Percentiles rank a stretch among this genome's conserved stretches.
phyloP scores from a whole-genome alignment of 2,888 invertebrate genomes.

The Baronia brevicornis region DNA sequence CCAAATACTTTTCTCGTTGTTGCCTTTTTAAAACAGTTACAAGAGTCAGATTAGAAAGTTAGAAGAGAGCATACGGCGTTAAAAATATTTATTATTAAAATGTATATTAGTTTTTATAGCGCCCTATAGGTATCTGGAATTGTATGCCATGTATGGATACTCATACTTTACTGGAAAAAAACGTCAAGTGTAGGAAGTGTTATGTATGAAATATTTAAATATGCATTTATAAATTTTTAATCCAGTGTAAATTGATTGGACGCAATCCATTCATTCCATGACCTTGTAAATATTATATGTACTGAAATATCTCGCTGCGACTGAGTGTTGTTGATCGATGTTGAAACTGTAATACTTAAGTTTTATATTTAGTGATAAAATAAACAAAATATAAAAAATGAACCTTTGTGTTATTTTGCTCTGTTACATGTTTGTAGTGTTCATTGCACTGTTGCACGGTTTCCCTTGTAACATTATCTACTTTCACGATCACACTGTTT shows the following conservation, averaged over 20 bases:
- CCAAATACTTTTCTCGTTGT: slow-evolving; percentile 64
- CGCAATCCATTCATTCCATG: slow-evolving; percentile 37
- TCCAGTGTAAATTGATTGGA: slow-evolving; percentile 37
- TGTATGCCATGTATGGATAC: too few species aligned
- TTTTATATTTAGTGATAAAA: slow-evolving; percentile 74
- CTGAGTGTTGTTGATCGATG: slow-evolving; percentile 73
- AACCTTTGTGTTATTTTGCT: slow-evolving; percentile 39
- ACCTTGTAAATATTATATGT: slow-evolving; percentile 65
- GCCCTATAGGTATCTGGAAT: slow-evolving; percentile 28
- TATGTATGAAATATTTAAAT: slow-evolving; percentile 30
- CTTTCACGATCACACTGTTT: slow-evolving; percentile 42
- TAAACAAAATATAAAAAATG: slow-evolving; percentile 65
- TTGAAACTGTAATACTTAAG: slow-evolving; percentile 74
- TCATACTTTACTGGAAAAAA: slow-evolving; percentile 13
- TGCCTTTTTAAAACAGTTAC: slow-evolving; percentile 56
- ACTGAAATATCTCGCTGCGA: slow-evolving; percentile 67
- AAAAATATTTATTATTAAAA: slow-evolving; percentile 61
- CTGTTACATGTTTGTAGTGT: slow-evolving; percentile 29
- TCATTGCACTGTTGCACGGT: slow-evolving; percentile 50
- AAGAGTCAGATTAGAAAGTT: slow-evolving; percentile 53
- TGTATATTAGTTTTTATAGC: slow-evolving; percentile 46
- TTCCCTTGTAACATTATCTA: slow-evolving; percentile 44
- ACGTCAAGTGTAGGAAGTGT: slow-evolving; percentile 6
- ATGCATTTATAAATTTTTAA: slow-evolving; percentile 57
- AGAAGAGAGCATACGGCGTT: slow-evolving; percentile 52